These are phyloP conservation scores for Nebria ingens DNA, from an alignment of 1,140 invertebrate genomes.

Conservation along the genomic window DNA sequence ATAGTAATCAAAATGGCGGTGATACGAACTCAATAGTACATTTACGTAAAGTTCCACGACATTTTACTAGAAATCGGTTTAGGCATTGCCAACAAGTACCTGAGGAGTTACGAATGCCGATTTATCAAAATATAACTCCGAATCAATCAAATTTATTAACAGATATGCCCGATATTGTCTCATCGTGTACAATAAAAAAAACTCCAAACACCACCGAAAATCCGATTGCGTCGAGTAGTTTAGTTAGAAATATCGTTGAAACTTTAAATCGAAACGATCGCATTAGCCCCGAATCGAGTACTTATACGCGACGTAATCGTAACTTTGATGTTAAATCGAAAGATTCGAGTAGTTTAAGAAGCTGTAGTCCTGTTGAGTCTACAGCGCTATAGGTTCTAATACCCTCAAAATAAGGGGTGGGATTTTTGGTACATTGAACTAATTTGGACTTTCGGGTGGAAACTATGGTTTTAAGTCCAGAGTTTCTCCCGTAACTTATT, in stretches of 20 bases:
- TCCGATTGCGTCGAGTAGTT: slow-evolving; percentile 15
- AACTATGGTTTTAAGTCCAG: no score
- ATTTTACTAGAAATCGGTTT: slow-evolving; percentile 29
- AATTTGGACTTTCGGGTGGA: no score
- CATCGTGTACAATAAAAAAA: background rate
- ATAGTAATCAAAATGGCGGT: background rate
- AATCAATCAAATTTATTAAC: background rate
- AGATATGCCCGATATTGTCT: background rate
- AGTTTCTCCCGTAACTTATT: no score
- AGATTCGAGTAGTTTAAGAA: slow-evolving; percentile 14
- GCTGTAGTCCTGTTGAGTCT: slow-evolving; percentile 19
- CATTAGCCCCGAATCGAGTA: slow-evolving; percentile 21
- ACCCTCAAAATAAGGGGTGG: no score
- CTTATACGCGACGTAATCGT: slow-evolving; percentile 8
- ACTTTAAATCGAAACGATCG: slow-evolving; percentile 28
- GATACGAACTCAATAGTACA: background rate
- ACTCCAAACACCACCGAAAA: background rate
- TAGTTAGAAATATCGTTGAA: slow-evolving; percentile 30
- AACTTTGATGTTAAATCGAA: slow-evolving; percentile 12
- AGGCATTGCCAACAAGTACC: slow-evolving; percentile 10
- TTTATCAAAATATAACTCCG: slow-evolving; percentile 1
- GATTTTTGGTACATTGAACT: background rate
- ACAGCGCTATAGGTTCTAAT: slow-evolving; percentile 17
- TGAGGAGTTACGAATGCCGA: background rate
- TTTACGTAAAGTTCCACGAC: slow-evolving; percentile 29